Conservation (phyloP, 2,888 invertebrate genomes). For the Diarsia rubi region DNA sequence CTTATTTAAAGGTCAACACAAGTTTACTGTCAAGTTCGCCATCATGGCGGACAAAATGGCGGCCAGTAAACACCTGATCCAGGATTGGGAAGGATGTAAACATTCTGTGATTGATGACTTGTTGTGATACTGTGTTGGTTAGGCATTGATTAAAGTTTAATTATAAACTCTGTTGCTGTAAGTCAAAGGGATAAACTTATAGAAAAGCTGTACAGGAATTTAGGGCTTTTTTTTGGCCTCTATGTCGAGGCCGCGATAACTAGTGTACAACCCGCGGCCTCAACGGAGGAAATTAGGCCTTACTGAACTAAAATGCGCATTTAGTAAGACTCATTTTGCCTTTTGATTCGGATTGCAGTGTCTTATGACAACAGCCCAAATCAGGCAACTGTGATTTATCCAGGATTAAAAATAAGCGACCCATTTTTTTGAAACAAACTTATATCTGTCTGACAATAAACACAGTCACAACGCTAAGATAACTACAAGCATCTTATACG, state of each 20-base stretch:
- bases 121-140: not conserved
- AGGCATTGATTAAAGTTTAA: conserved; percentile 5
- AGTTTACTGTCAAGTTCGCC: conserved; percentile 44
- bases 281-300: not conserved
- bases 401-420: too few species aligned
- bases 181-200: not conserved
- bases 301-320: not conserved
- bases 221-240: too few species aligned
- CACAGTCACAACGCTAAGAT: too few species aligned
- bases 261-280: too few species aligned
- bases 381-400: too few species aligned
- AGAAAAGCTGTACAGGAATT: not conserved
- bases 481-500: too few species aligned
- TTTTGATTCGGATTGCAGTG: too few species aligned
- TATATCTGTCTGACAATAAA: too few species aligned
- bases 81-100: conserved; percentile 13
- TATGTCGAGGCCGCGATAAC: too few species aligned
- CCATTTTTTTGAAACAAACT: too few species aligned
- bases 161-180: not conserved
- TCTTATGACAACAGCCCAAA: too few species aligned
- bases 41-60: conserved; percentile 23
- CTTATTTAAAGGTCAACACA: conserved; percentile 23
- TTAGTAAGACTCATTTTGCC: not conserved
- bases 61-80: conserved; percentile 18
- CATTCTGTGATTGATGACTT: conserved; percentile 32